These are phyloP conservation scores for Drosophila prolongata DNA, from an alignment of 2,888 invertebrate genomes.

Conservation along the genomic window DNA sequence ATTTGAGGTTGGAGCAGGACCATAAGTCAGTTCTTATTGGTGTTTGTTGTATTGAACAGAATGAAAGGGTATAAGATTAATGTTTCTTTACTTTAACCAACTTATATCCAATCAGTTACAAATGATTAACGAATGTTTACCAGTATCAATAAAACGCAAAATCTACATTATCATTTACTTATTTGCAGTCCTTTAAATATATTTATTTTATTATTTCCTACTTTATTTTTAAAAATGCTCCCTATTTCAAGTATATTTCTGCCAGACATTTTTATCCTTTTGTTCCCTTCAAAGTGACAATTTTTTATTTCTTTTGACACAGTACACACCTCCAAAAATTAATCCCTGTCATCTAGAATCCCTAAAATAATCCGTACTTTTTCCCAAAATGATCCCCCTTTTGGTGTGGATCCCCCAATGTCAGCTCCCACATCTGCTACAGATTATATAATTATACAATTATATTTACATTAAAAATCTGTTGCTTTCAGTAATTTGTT, in stretches of 20 bases:
- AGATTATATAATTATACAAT: conserved; percentile 78
- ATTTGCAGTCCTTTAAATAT: not conserved
- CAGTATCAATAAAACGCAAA: not conserved
- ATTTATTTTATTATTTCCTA: not conserved
- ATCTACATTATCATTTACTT: not conserved
- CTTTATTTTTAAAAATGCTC: not conserved
- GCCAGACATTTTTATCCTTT: conserved; percentile 54
- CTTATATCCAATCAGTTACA: conserved; percentile 27
- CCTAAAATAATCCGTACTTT: conserved; percentile 10
- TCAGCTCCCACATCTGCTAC: conserved; percentile 57
- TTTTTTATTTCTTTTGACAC: conserved; percentile 15
- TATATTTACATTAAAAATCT: conserved; percentile 79
- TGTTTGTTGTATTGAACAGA: not conserved
- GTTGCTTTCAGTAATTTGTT: conserved; percentile 66
- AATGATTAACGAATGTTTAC: not conserved
- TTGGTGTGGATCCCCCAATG: conserved; percentile 5
- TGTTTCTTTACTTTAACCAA: conserved; percentile 20
- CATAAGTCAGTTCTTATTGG: conserved; percentile 19
- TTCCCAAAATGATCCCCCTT: conserved; percentile 6
- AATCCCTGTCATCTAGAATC: conserved; percentile 21
- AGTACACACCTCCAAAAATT: conserved; percentile 24
- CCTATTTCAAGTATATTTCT: not conserved
- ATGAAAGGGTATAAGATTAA: not conserved
- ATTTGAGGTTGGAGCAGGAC: not conserved
- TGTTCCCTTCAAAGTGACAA: not conserved